Conservation (phyloP, 2,797 vertebrate genomes). For the Eulemur albifrons region DNA sequence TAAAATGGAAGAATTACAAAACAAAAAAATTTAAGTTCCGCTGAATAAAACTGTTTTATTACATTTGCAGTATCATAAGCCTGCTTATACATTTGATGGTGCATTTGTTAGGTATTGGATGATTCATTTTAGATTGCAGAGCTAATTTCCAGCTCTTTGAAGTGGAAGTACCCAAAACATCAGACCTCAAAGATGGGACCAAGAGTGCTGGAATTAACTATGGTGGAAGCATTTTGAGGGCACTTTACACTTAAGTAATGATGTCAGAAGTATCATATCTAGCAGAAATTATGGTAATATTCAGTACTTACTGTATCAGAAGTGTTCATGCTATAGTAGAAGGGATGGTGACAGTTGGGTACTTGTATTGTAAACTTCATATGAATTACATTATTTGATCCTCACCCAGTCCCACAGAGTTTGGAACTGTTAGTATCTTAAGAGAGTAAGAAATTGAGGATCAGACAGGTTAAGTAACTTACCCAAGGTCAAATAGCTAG, state of each 20-base stretch:
- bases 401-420: not conserved
- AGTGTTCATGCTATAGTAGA: not conserved
- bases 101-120: not conserved
- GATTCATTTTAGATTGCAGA: not conserved
- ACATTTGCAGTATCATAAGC: not conserved
- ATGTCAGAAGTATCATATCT: not conserved
- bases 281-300: not conserved
- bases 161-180: not conserved
- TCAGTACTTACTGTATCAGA: not conserved
- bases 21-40: not conserved
- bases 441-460: not conserved
- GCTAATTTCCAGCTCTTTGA: not conserved
- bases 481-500: not conserved
- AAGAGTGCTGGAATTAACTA: not conserved
- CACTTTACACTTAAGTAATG: not conserved
- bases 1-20: not conserved
- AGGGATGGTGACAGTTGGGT: not conserved
- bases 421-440: not conserved
- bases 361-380: not conserved
- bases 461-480: not conserved
- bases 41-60: not conserved
- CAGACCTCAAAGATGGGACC: not conserved
- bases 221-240: not conserved
- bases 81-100: not conserved
- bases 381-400: not conserved